Percentiles rank a stretch among this genome's conserved stretches.
Conservation (phyloP, 2,888 invertebrate genomes). For the Philhelius pedissequus region DNA sequence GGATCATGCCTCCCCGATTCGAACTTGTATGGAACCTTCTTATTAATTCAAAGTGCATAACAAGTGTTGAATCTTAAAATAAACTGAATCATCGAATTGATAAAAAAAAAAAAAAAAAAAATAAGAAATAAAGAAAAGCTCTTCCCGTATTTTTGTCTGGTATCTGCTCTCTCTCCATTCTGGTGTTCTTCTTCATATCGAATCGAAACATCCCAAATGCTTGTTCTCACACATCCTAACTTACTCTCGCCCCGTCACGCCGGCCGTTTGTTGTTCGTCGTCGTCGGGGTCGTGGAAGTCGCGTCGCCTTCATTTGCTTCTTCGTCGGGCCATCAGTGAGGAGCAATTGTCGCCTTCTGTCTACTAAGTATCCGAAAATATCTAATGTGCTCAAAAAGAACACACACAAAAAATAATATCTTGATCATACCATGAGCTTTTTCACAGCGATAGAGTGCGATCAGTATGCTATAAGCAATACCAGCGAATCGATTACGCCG, state of each 20-base stretch:
- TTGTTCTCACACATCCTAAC: constrained; percentile 55
- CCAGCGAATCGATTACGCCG: constrained; percentile 62
- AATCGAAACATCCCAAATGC: constrained; percentile 18
- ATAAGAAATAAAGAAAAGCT: not conserved
- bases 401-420: not conserved
- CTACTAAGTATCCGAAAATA: constrained; percentile 64
- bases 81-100: constrained; percentile 7
- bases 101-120: not conserved
- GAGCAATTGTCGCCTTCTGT: constrained; percentile 55
- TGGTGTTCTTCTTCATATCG: too few species aligned
- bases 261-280: too few species aligned
- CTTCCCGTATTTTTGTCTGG: constrained; percentile 24
- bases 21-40: constrained; percentile 23
- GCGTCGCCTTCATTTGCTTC: not conserved
- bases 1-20: not conserved
- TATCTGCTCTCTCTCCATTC: not conserved
- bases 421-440: constrained; percentile 52
- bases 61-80: constrained; percentile 49
- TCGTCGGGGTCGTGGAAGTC: not conserved
- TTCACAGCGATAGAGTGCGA: constrained; percentile 23
- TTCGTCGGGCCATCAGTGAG: not conserved
- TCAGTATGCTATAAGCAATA: constrained; percentile 65
- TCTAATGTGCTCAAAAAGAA: constrained; percentile 48
- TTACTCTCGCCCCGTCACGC: constrained; percentile 17
- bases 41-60: constrained; percentile 40